Evolutionary conservation across 2,113 vertebrate genomes (phyloP).

Genomic region (Eurypyga helias): DNA sequence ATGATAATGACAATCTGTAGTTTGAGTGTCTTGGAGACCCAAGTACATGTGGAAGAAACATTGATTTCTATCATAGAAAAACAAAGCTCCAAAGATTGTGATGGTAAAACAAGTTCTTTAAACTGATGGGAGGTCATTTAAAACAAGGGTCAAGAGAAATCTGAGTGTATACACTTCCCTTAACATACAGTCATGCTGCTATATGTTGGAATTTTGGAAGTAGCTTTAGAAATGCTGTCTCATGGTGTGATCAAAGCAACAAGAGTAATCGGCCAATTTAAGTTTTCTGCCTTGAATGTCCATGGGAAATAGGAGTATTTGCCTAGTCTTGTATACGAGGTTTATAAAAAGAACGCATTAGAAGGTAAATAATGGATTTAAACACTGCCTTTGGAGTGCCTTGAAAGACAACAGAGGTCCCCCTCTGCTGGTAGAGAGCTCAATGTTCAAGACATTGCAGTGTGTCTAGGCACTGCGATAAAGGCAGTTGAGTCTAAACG

Average conservation of each 20-base stretch:
- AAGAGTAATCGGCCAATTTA: not conserved
- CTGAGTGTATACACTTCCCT: not conserved
- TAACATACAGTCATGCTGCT: not conserved
- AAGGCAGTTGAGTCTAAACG: not conserved
- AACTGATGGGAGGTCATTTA: not conserved
- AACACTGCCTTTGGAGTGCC: not conserved
- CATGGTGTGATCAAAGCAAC: not conserved
- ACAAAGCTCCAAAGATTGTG: not conserved
- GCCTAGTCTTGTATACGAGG: not conserved
- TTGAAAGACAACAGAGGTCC: constrained; percentile 18
- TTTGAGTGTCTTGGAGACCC: not conserved
- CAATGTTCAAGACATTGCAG: not conserved
- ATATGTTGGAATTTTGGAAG: not conserved
- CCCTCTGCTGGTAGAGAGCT: constrained; percentile 15
- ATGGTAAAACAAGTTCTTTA: not conserved
- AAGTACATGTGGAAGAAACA: not conserved
- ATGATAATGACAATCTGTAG: not conserved
- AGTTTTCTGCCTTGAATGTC: not conserved
- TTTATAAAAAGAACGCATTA: not conserved
- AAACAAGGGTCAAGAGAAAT: not conserved
- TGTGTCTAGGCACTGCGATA: not conserved
- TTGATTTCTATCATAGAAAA: not conserved
- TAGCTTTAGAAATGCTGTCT: not conserved
- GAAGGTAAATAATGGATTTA: constrained; percentile 17
- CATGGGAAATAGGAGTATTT: not conserved